A percentile compares a stretch with the other conserved stretches of the same genome.
Conservation (phyloP, 2,113 vertebrate species). For the Athene noctua region DNA sequence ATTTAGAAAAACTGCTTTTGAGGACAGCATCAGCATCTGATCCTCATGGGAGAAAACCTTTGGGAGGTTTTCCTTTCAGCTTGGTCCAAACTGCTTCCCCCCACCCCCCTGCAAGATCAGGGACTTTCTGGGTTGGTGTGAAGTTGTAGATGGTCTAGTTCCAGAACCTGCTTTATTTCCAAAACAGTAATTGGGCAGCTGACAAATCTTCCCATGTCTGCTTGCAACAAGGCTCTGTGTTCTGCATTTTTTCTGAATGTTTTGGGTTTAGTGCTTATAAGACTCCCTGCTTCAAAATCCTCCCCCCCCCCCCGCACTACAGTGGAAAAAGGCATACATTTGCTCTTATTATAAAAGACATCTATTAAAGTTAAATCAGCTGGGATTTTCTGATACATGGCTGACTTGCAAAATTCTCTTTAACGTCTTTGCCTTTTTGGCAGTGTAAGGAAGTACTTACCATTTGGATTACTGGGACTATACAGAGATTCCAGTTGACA, state of each 20-base stretch:
- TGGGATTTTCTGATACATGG: background rate
- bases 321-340: background rate
- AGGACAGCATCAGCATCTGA: background rate
- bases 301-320: background rate
- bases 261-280: background rate
- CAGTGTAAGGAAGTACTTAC: background rate
- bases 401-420: constrained; percentile 10
- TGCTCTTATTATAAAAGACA: background rate
- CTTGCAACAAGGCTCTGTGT: background rate
- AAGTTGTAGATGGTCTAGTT: background rate
- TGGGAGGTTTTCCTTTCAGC: background rate
- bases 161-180: background rate
- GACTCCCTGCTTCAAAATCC: background rate
- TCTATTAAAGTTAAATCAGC: background rate
- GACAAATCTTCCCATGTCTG: background rate
- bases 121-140: background rate
- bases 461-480: background rate
- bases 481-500: background rate
- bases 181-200: background rate
- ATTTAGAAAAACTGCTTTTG: background rate
- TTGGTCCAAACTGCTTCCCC: background rate
- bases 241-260: background rate
- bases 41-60: background rate
- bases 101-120: fast-evolving
- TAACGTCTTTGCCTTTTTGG: constrained; percentile 2